A percentile compares a stretch with the other conserved stretches of the same genome.
These are phyloP conservation scores for Bubo scandiacus DNA, from an alignment of 2,113 vertebrate species.

Conservation along the genomic window DNA sequence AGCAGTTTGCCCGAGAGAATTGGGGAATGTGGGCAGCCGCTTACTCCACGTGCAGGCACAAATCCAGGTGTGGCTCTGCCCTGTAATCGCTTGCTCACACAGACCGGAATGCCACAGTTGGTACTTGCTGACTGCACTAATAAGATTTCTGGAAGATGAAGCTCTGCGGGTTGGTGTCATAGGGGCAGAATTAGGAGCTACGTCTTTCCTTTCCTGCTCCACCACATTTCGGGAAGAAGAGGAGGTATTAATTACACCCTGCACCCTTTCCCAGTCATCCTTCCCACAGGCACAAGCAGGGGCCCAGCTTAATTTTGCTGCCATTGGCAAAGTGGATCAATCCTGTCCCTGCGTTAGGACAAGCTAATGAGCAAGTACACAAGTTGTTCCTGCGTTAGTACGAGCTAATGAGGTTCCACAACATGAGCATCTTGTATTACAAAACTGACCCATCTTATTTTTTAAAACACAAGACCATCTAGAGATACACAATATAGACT, in stretches of 20 bases:
- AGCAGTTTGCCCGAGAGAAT: accelerated
- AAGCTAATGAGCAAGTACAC: not conserved
- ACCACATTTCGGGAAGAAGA: not conserved
- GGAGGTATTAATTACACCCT: not conserved
- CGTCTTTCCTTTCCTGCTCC: not conserved
- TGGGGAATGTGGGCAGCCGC: accelerated
- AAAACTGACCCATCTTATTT: not conserved
- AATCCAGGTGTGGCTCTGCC: not conserved
- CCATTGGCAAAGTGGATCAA: not conserved
- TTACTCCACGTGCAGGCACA: not conserved
- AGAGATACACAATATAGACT: not conserved
- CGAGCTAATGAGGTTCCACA: not conserved
- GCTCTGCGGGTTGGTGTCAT: conserved; percentile 5
- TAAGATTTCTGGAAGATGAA: not conserved
- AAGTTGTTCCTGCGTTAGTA: not conserved
- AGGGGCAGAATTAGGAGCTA: not conserved
- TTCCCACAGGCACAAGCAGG: not conserved
- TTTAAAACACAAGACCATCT: not conserved
- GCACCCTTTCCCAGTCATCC: not conserved
- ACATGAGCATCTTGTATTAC: not conserved
- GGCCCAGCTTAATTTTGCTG: not conserved
- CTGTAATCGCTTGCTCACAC: accelerated
- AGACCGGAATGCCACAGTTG: not conserved
- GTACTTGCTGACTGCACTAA: not conserved
- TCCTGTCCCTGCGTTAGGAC: not conserved